Percentiles rank a stretch among this genome's conserved stretches.
Conservation (phyloP, 1,140 invertebrate genomes). For the Panulirus ornatus region DNA sequence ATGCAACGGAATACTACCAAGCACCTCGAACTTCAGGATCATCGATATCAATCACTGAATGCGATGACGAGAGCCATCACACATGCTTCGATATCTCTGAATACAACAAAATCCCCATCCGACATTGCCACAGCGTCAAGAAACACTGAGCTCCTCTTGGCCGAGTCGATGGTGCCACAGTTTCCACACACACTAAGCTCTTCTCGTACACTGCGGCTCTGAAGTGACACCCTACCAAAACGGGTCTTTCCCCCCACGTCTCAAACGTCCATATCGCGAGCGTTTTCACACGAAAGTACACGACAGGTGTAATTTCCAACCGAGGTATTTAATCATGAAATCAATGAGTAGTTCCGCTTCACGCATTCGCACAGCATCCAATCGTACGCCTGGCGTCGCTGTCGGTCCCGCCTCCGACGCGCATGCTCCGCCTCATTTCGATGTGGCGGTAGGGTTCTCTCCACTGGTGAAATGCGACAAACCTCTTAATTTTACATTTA, state of each 20-base stretch:
- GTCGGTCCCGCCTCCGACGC: slow-evolving; percentile 43
- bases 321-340: neutral
- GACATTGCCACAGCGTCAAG: slow-evolving; percentile 23
- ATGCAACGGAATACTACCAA: slow-evolving; percentile 31
- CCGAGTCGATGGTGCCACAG: slow-evolving; percentile 54
- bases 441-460: slow-evolving; percentile 43
- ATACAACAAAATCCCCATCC: slow-evolving; percentile 18
- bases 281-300: neutral
- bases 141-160: slow-evolving; percentile 33
- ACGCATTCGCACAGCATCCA: neutral
- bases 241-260: neutral
- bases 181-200: neutral
- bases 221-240: neutral
- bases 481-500: slow-evolving; percentile 36
- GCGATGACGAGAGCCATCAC: slow-evolving; percentile 56
- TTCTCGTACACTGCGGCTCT: slow-evolving; percentile 45
- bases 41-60: slow-evolving; percentile 59
- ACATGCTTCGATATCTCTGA: slow-evolving; percentile 41
- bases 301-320: neutral
- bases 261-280: neutral
- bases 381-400: slow-evolving; percentile 21
- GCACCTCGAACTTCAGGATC: slow-evolving; percentile 41
- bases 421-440: slow-evolving; percentile 53
- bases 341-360: neutral
- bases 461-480: slow-evolving; percentile 15